Evolutionary conservation across 2,888 invertebrate species (phyloP).

Genomic region (Mythimna pallens): DNA sequence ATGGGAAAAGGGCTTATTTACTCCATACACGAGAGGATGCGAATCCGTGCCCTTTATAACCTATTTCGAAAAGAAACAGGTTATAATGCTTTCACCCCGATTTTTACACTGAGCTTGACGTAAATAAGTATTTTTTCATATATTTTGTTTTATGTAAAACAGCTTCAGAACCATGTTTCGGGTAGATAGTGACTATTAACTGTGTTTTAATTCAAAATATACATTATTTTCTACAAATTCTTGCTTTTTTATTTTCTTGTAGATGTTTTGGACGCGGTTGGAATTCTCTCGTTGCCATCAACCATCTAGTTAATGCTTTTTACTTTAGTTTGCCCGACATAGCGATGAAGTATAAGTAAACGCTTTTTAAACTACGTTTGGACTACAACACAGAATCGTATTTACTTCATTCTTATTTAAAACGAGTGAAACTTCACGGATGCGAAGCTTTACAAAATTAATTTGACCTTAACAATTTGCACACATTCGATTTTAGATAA

Average conservation of each 20-base stretch:
- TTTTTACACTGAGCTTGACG: conserved; percentile 21
- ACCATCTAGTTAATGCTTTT: conserved; percentile 23
- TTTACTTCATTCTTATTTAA: background rate
- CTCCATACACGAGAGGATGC: conserved; percentile 52
- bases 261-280: conserved; percentile 12
- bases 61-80: conserved; percentile 24
- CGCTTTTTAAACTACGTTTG: conserved; percentile 16
- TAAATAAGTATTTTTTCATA: conserved; percentile 31
- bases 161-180: conserved; percentile 31
- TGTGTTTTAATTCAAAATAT: conserved; percentile 54
- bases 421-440: background rate
- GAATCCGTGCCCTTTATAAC: conserved; percentile 33
- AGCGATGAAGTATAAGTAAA: background rate
- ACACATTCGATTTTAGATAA: background rate
- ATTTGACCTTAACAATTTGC: background rate
- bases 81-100: conserved; percentile 26
- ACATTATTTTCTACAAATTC: conserved; percentile 43
- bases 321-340: conserved; percentile 10
- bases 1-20: conserved; percentile 58
- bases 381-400: conserved; percentile 32
- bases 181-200: conserved; percentile 44
- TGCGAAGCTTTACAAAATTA: background rate
- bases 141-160: conserved; percentile 42
- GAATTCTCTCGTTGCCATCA: conserved; percentile 38
- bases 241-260: conserved; percentile 36